Base-by-base conservation (phyloP, 2,888 invertebrate genomes). In the Drosophila putrida region DNA sequence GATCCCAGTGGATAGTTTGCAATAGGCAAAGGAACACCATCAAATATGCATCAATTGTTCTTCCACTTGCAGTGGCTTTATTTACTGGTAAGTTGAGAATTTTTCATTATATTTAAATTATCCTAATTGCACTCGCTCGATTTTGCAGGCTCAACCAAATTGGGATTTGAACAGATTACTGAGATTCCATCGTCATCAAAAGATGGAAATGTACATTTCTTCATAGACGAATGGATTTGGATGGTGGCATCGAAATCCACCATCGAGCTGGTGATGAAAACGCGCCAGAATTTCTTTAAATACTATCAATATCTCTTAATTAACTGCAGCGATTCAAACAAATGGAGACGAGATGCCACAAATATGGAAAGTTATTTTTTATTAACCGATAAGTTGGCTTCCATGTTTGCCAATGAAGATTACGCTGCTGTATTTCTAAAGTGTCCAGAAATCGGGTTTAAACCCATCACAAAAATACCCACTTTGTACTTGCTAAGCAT, bases 11-110 rank as follows among this genome's bases (percentile, higher is more conserved):
- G 84, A 69, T 87, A 13, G 63, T 85, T 4, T 84, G 73, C 44
- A 71, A 53, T 5, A 75, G 58, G 15, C 55, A 73, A n/a, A 75
- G 96, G 96, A 80, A 92, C n/a, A 66, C 46, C 13, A 73, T 84
- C 5, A 61, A 71, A 10, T 73, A 87, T 59, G 78, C 72, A 31
- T 73, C 84, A 6, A 36, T 76, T 28, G 63, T 80, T 4, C 35
- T 54, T 8, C 82, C 84, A 1, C 9, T 85, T 4, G 62, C 80
- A 0, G 75, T 85, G 4, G 87, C 78, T 0, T 11, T 85, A 15
- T 87, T 85, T 62, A 44, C 74, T 1, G 84, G 84, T 86, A 33
- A 62, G 59, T 2, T 35, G 9, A 2, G 6, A 4, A 6, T 6
- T 9, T 36, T 28, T 8, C 8, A 25, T 10, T 13, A 0, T n/a